These are phyloP conservation scores for Ammospiza caudacuta DNA, from an alignment of 2,113 vertebrate genomes.

Conservation along the genomic window DNA sequence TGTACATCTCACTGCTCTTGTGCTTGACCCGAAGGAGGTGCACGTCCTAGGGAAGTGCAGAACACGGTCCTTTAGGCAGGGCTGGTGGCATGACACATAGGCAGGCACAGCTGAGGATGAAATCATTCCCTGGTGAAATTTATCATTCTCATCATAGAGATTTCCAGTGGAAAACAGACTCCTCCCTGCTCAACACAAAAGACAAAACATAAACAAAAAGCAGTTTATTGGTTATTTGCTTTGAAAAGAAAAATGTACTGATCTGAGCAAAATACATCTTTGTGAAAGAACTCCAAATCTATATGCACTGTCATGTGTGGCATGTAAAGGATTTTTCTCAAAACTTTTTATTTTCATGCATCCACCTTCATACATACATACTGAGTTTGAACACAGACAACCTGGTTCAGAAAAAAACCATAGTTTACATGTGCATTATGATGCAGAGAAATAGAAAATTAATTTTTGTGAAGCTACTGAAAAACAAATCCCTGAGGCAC, in stretches of 20 bases:
- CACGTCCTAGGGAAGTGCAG: background rate
- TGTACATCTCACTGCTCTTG: background rate
- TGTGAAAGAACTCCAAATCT: background rate
- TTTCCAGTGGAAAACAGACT: background rate
- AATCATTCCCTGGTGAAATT: background rate
- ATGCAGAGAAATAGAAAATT: background rate
- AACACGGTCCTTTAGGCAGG: background rate
- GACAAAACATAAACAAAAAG: background rate
- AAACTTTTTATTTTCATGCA: background rate
- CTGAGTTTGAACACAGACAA: background rate
- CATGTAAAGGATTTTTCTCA: background rate
- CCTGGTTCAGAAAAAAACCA: background rate
- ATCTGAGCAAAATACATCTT: background rate
- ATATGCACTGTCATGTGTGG: background rate
- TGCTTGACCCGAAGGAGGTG: background rate
- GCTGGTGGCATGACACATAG: background rate
- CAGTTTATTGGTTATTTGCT: background rate
- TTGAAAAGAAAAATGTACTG: background rate
- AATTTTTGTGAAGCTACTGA: background rate
- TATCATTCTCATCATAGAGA: fast-evolving
- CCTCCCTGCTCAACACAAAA: background rate
- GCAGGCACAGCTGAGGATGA: background rate
- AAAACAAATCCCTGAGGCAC: background rate
- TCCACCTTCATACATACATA: background rate
- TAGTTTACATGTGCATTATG: background rate